Evolutionary conservation across 2,113 vertebrate genomes (phyloP), one percentile per base, ranked within the genome.

Genomic region (Penelope pileata): DNA sequence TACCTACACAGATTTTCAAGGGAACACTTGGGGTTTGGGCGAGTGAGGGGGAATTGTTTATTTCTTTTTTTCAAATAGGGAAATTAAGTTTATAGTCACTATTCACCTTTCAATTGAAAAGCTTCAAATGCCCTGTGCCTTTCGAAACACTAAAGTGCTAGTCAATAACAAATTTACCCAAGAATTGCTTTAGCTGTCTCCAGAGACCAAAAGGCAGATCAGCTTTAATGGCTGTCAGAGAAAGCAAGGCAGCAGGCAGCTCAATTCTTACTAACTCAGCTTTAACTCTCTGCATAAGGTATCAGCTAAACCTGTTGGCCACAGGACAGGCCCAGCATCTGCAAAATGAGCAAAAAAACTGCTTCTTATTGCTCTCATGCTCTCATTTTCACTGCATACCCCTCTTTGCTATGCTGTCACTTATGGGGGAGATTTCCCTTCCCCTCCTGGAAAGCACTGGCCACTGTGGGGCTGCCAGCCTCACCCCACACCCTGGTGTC

Each of bases 301-400:
- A 32, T 56, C 50, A 72, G 22, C 51, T 88, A 62, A 81, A 85
- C 38, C 34, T 43, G 24, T 9, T 53, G 58, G 77, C 45, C 42
- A 14, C 42, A 59, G 54, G n/a, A 78, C 53, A 63, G 48, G 16
- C 22, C 27, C 30, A 73, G 29, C n/a, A 69, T 70, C 45, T 58
- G 16, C 54, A 72, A 10, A n/a, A 42, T 0, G 5, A 53, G 23
- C 32, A 68, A 38, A 45, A 83, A 58, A 58, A 62, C 43, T 42
- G 19, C 34, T n/a, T 80, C 64, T 80, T 36, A 1, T 0, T 8
- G 3, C 63, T 54, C 21, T 36, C 1, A 0, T 8, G 3, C 63
- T 54, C 21, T 69, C 40, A 34, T 67, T 38, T 84, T 64, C 74
- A 50, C 43, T 38, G 36, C 1, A 11, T 15, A 38, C 24, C 34